Evolutionary conservation across 1,140 invertebrate genomes (phyloP), one percentile per base, ranked within the genome.

Genomic region (Scylla paramamosain): DNA sequence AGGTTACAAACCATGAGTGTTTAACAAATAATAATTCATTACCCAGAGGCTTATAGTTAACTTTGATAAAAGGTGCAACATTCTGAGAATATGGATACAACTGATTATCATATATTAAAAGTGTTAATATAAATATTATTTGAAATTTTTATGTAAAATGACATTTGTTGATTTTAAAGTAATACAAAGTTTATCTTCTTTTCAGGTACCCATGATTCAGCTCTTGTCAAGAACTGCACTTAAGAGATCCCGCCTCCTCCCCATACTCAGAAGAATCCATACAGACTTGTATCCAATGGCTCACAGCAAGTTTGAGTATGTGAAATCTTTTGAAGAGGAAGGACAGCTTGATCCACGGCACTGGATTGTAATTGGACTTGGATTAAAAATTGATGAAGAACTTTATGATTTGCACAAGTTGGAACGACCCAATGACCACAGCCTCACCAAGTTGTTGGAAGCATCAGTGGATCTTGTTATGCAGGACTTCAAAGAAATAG

Each of bases 281-380:
- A 91, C 25, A 52, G 46, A 12, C 67, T 31, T 82, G 16, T 89
- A 25, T 4, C 88, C 87, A 20, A 96, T 96, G 96, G 96, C 96
- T 29, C 91, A 95, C 31, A 94, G 87, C 45, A 98, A 98, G 97
- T 99, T 98, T 97, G 98, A 99, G 97, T 99, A 99, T 97, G 98
- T 99, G 0, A 98, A 98, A 96, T 97, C 97, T 86, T 99, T 98
- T 97, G 99, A 99, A 97, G 96, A 97, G 6, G 98, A 99, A 95
- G 98, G 99, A 94, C 97, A 97, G 94, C 98, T 99, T 96, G 97
- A 99, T 94, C 98, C 98, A 32, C 99, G 99, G 96, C 98, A 98
- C 96, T 99, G 98, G 98, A 98, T 99, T 96, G 98, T 99, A 6
- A 97, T 99, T 32, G 97, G 99, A 96, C 97, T 99, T 14, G 99